Evolutionary conservation across 2,113 vertebrate genomes (phyloP).

Genomic region (Numida meleagris): DNA sequence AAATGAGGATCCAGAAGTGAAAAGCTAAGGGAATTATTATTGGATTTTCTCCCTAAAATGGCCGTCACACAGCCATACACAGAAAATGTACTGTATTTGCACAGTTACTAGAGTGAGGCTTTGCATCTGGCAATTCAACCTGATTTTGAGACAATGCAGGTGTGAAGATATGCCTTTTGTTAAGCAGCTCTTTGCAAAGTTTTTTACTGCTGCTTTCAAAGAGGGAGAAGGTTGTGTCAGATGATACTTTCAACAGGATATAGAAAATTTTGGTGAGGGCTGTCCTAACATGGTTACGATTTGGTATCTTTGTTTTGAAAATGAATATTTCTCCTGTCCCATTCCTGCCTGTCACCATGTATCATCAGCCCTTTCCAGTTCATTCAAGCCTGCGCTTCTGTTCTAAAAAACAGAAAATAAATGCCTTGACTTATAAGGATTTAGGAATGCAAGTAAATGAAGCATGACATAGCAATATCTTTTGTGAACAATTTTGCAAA

Average conservation of each 20-base stretch:
- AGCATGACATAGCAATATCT: neutral
- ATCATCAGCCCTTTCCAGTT: neutral
- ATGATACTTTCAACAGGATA: neutral
- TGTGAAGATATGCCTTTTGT: neutral
- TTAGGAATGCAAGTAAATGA: neutral
- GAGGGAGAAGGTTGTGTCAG: neutral
- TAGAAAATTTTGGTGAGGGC: neutral
- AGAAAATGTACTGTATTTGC: neutral
- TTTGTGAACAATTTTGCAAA: neutral
- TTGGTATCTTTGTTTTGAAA: neutral
- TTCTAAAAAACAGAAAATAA: neutral
- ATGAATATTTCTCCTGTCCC: fast-evolving
- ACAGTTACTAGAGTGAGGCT: fast-evolving
- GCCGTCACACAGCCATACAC: neutral
- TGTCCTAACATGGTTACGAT: neutral
- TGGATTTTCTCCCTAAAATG: neutral
- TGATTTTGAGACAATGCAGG: neutral
- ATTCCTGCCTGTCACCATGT: neutral
- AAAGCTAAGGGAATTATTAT: neutral
- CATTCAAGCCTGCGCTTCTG: neutral
- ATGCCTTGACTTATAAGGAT: neutral
- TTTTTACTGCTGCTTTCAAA: neutral
- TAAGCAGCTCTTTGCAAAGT: neutral
- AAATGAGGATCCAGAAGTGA: neutral
- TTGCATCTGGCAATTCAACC: neutral